These are phyloP conservation scores for Teleogryllus occipitalis DNA, from an alignment of 1,140 invertebrate species.

Conservation along the genomic window DNA sequence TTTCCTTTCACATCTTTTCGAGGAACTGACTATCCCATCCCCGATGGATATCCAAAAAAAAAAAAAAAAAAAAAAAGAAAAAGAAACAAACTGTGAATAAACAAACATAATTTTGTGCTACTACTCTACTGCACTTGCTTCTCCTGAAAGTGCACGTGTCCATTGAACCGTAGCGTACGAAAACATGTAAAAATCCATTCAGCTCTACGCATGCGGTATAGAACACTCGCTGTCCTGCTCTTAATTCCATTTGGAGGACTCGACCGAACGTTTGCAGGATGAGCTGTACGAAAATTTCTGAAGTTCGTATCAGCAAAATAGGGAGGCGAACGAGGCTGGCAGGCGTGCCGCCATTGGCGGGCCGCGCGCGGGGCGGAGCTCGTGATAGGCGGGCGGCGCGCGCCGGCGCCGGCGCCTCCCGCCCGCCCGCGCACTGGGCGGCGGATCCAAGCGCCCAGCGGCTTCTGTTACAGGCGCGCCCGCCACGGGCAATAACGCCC, in stretches of 20 bases:
- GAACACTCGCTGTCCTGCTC: background rate
- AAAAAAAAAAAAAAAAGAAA: no score
- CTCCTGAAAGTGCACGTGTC: background rate
- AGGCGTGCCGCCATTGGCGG: background rate
- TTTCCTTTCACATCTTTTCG: background rate
- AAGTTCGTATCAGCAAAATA: slow-evolving; percentile 1
- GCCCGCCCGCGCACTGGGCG: no score
- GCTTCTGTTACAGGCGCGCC: background rate
- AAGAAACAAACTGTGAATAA: background rate
- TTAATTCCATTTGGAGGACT: background rate
- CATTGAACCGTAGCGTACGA: background rate
- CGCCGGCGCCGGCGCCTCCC: no score
- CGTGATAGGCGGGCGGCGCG: background rate
- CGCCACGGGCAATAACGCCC: background rate
- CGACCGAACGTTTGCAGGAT: background rate
- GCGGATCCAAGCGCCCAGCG: background rate
- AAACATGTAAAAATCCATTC: background rate
- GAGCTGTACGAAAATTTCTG: slow-evolving; percentile 1
- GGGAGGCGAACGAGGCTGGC: background rate
- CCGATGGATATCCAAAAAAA: no score
- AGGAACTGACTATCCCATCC: background rate
- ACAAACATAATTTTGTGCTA: background rate
- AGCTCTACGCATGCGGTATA: background rate
- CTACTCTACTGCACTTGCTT: background rate
- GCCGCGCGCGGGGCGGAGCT: no score